phyloP scores from a whole-genome alignment of 92 coral and sea anemone genomes.

The Anthopleura xanthogrammica region DNA sequence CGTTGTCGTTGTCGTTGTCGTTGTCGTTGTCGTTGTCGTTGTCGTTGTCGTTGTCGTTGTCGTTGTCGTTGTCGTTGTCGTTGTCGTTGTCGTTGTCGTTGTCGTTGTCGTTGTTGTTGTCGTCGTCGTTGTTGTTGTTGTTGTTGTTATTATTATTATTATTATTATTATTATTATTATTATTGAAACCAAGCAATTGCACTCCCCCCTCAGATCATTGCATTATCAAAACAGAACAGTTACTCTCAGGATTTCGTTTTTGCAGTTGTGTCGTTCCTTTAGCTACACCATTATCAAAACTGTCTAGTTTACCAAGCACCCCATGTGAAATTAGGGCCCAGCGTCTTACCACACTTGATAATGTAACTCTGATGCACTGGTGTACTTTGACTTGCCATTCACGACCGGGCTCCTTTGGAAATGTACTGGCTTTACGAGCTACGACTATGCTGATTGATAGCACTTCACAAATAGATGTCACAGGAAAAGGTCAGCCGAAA shows the following conservation, averaged over 20 bases:
- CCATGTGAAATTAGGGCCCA: slow-evolving; percentile 50
- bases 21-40: too few species aligned
- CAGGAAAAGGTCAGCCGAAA: slow-evolving; percentile 31
- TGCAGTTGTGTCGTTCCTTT: slow-evolving; percentile 42
- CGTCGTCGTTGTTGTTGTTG: too few species aligned
- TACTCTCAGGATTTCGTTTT: background rate
- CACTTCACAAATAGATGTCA: slow-evolving; percentile 43
- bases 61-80: too few species aligned
- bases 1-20: too few species aligned
- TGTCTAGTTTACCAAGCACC: background rate
- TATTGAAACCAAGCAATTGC: too few species aligned
- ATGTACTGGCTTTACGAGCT: slow-evolving; percentile 55
- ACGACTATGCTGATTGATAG: slow-evolving; percentile 46
- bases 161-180: too few species aligned
- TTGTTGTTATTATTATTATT: too few species aligned
- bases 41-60: too few species aligned
- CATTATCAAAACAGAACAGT: background rate
- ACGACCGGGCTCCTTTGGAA: slow-evolving; percentile 38
- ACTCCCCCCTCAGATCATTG: too few species aligned
- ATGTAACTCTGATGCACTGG: slow-evolving; percentile 42
- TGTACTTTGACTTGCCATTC: slow-evolving; percentile 42
- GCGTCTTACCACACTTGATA: slow-evolving; percentile 36
- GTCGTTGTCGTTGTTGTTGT: too few species aligned
- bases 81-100: too few species aligned
- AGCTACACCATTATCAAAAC: slow-evolving; percentile 9